These are phyloP conservation scores for Glyptemys insculpta DNA, from an alignment of 2,797 vertebrate genomes.

Conservation along the genomic window DNA sequence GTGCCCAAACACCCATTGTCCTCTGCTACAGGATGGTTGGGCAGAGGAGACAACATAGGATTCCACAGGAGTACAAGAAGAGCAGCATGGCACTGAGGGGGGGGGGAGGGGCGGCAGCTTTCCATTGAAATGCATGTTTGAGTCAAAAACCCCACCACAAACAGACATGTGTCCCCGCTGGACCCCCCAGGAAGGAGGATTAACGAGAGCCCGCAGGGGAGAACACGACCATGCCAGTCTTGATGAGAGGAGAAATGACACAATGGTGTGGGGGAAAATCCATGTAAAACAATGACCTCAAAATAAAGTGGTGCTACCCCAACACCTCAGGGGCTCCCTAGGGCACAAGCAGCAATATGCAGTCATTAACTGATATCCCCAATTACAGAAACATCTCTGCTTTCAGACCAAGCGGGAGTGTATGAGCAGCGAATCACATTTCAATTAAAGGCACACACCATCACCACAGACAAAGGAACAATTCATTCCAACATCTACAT, in stretches of 20 bases:
- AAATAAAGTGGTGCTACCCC: background rate
- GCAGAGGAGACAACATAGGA: background rate
- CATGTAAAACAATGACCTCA: constrained; percentile 10
- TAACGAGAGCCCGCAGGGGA: background rate
- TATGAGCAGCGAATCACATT: background rate
- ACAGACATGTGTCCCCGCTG: fast-evolving
- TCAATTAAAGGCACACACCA: background rate
- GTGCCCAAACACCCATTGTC: background rate
- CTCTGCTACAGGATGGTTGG: background rate
- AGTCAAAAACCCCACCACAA: background rate
- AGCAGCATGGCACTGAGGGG: background rate
- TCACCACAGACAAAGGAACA: background rate
- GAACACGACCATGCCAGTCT: background rate
- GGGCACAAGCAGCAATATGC: background rate
- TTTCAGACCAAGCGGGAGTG: background rate
- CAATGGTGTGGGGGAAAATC: background rate
- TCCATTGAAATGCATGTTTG: background rate
- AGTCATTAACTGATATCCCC: background rate
- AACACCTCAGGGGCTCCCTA: background rate
- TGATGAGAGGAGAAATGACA: background rate
- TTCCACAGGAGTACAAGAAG: background rate
- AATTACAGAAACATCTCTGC: background rate
- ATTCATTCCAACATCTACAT: background rate
- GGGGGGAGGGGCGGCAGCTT: background rate
- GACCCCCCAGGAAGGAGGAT: background rate